A percentile compares a stretch with the other conserved stretches of the same genome.
Conservation (phyloP, 2,113 vertebrate species). For the Gobio gobio region DNA sequence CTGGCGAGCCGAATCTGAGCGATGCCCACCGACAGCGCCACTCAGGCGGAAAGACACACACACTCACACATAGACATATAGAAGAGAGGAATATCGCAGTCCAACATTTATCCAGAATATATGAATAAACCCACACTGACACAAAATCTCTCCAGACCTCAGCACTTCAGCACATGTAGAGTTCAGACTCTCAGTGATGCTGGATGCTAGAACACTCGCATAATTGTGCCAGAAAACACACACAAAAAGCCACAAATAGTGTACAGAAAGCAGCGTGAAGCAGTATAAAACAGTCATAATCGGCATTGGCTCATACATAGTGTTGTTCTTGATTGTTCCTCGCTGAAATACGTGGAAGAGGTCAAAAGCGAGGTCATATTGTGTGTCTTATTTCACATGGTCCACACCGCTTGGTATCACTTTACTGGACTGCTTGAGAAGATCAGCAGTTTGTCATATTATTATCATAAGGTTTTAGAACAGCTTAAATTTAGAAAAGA, state of each 20-base stretch:
- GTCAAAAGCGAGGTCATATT: neutral
- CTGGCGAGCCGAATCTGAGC: slow-evolving; percentile 74
- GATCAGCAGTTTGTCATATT: neutral
- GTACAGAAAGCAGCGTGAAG: neutral
- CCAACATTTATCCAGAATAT: neutral
- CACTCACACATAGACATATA: slow-evolving; percentile 44
- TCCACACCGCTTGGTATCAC: neutral
- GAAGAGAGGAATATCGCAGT: neutral
- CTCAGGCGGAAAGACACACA: slow-evolving; percentile 71
- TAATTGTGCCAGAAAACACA: slow-evolving; percentile 35
- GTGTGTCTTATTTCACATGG: neutral
- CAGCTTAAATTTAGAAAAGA: neutral
- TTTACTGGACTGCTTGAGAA: neutral
- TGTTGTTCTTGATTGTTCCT: neutral
- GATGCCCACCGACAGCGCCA: slow-evolving; percentile 77
- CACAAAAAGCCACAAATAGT: neutral
- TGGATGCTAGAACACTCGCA: neutral
- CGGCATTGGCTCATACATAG: neutral
- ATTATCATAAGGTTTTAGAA: neutral
- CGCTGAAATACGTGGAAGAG: neutral
- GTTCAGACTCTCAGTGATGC: slow-evolving; percentile 5
- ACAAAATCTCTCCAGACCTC: neutral
- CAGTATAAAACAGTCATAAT: too few relatives aligned
- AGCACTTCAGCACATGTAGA: neutral
- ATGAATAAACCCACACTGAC: slow-evolving; percentile 26